These are phyloP conservation scores for Monodelphis domestica DNA, from an alignment of 2,797 vertebrate species.

Conservation along the genomic window DNA sequence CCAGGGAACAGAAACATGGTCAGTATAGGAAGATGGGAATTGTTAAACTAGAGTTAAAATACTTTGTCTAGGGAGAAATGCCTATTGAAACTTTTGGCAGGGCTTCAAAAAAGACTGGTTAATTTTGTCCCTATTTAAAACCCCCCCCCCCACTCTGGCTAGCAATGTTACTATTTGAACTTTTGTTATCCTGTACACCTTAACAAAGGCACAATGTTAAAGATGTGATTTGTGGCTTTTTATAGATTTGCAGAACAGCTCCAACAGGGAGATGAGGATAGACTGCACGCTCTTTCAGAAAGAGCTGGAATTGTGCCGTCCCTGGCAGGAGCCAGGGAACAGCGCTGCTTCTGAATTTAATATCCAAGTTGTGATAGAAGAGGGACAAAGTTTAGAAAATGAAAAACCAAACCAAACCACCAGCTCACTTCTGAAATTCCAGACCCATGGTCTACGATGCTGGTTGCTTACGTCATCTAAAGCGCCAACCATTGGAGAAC, in stretches of 20 bases:
- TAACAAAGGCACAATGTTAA: not conserved
- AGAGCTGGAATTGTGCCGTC: not conserved
- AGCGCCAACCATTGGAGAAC: too few species aligned
- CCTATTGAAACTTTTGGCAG: not conserved
- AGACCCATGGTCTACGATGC: not conserved
- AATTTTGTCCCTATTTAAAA: not conserved
- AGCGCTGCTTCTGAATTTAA: constrained; percentile 1
- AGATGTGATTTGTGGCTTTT: not conserved
- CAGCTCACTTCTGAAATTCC: not conserved
- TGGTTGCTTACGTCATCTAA: not conserved
- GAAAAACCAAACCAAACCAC: not conserved
- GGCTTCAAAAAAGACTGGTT: not conserved
- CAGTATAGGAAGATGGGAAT: not conserved
- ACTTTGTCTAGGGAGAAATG: too few species aligned
- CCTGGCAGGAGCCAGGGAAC: not conserved
- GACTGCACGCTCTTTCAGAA: not conserved
- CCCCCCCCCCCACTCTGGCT: too few species aligned
- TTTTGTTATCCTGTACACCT: not conserved
- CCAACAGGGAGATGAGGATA: not conserved
- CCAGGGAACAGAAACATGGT: not conserved
- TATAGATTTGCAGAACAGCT: fast-evolving
- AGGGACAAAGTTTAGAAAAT: not conserved
- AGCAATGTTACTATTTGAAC: not conserved
- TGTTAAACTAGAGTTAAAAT: not conserved
- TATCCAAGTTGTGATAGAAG: not conserved